These are phyloP conservation scores for Ischnus inquisitorius DNA, from an alignment of 2,888 invertebrate species.

Conservation along the genomic window DNA sequence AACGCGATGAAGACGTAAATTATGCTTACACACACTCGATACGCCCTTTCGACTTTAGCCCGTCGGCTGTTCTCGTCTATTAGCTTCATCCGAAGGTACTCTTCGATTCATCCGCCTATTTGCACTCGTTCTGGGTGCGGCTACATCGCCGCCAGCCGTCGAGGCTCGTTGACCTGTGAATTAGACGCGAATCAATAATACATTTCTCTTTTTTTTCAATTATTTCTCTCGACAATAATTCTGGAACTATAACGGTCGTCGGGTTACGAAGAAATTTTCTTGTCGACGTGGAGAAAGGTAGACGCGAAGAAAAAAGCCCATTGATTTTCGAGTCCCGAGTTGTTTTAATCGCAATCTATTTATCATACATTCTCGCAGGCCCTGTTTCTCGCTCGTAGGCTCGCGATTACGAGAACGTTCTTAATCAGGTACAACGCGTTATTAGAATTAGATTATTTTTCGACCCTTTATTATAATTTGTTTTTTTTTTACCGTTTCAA, in stretches of 20 bases:
- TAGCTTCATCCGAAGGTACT: constrained; percentile 17
- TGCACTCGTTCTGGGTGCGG: constrained; percentile 74
- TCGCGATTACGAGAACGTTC: constrained; percentile 49
- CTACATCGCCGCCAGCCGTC: constrained; percentile 64
- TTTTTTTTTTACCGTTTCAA: background rate
- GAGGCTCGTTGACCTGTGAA: constrained; percentile 76
- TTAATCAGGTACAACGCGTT: constrained; percentile 58
- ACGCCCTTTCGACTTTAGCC: constrained; percentile 1
- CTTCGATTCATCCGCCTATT: constrained; percentile 40
- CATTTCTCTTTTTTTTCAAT: too few species aligned
- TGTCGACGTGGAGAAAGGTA: background rate
- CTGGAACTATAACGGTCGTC: background rate
- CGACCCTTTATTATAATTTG: background rate
- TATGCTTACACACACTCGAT: constrained; percentile 12
- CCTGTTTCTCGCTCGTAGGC: constrained; percentile 50
- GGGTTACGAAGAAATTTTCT: background rate
- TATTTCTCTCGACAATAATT: background rate
- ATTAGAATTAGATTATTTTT: constrained; percentile 45
- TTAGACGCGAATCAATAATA: constrained; percentile 72
- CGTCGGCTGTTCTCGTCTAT: background rate
- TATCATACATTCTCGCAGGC: constrained; percentile 43
- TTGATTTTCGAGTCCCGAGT: constrained; percentile 39
- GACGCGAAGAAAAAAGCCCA: background rate
- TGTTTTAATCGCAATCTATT: constrained; percentile 57
- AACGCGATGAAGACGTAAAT: background rate